Evolutionary conservation across 2,797 vertebrate species (phyloP).

Genomic region (Muraenolepis orangiensis): DNA sequence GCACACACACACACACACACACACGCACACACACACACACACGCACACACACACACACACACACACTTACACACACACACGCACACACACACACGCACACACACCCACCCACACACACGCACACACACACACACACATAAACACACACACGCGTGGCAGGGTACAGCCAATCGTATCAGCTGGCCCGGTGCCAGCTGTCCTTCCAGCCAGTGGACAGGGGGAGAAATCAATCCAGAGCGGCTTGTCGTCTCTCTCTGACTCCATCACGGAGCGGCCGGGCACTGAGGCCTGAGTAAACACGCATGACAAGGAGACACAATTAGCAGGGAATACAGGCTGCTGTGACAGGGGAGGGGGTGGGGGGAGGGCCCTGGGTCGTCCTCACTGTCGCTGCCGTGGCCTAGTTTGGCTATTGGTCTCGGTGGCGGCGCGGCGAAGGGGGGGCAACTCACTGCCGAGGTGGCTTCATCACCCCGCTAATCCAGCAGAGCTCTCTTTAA

Average conservation of each 20-base stretch:
- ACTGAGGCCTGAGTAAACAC: conserved; percentile 74
- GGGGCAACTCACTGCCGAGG: not conserved
- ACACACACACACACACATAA: conserved; percentile 19
- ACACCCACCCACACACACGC: conserved; percentile 21
- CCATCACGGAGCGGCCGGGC: conserved; percentile 63
- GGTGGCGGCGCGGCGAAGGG: not conserved
- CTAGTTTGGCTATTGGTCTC: conserved; percentile 49
- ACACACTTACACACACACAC: not conserved
- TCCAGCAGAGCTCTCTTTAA: not conserved
- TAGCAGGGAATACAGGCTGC: conserved; percentile 59
- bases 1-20: conserved; percentile 16
- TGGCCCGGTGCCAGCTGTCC: conserved; percentile 69
- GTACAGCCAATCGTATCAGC: conserved; percentile 56
- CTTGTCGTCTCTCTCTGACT: conserved; percentile 66
- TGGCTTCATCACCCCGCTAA: not conserved
- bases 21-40: not conserved
- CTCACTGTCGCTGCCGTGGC: conserved; percentile 51
- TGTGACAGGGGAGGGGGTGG: conserved; percentile 35
- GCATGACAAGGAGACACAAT: conserved; percentile 70
- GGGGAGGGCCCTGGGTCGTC: conserved; percentile 58
- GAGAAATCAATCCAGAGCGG: conserved; percentile 71
- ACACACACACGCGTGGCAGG: conserved; percentile 18
- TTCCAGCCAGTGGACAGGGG: conserved; percentile 67
- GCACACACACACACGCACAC: not conserved
- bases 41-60: not conserved